Conservation (phyloP, 2,113 vertebrate species). For the Pluvialis apricaria region DNA sequence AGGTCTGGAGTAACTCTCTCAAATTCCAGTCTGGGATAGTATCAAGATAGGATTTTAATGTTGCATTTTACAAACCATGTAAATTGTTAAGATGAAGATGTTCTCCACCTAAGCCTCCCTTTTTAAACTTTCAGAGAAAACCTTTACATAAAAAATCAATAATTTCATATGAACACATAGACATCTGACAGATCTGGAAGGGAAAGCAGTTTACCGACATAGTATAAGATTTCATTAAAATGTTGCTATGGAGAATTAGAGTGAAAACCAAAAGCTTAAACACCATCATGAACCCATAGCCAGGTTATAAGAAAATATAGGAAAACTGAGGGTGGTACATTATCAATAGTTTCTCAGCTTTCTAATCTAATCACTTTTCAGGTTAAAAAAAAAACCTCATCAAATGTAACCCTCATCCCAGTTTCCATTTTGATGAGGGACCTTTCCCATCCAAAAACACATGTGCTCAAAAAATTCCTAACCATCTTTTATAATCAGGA, state of each 20-base stretch:
- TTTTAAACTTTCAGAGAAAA: neutral
- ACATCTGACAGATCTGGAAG: neutral
- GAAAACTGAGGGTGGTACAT: neutral
- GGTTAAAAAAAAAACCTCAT: neutral
- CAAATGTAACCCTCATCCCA: neutral
- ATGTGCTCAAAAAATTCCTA: neutral
- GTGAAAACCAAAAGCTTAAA: neutral
- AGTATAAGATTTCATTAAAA: neutral
- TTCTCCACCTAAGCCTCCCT: neutral
- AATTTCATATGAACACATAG: neutral
- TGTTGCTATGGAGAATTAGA: neutral
- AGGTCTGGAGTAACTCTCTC: constrained; percentile 37
- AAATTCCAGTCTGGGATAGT: constrained; percentile 9
- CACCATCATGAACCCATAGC: neutral
- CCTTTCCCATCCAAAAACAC: neutral
- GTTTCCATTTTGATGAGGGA: neutral
- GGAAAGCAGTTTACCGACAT: neutral
- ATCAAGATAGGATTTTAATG: neutral
- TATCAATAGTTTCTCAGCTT: neutral
- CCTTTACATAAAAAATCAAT: neutral
- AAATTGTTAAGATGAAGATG: neutral
- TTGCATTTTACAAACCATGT: constrained; percentile 1
- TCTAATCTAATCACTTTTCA: neutral
- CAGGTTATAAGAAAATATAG: neutral
- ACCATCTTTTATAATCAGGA: neutral